Evolutionary conservation across 2,113 vertebrate genomes (phyloP).

Genomic region (Calyptomena viridis): DNA sequence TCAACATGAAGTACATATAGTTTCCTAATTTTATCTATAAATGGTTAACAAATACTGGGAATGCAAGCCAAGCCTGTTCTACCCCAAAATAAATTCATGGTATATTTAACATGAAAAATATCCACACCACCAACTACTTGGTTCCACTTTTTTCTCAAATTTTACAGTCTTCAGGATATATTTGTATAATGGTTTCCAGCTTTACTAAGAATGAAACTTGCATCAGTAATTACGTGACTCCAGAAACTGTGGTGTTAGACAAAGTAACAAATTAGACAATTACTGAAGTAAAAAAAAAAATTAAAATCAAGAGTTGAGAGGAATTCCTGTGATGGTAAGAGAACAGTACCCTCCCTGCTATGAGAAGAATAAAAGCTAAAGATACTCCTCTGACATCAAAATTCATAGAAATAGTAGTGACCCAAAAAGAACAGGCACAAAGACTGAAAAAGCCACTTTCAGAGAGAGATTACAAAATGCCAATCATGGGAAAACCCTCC

Average conservation of each 20-base stretch:
- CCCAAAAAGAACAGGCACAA: neutral
- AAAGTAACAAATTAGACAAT: neutral
- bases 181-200: neutral
- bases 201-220: neutral
- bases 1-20: neutral
- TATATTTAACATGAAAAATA: neutral
- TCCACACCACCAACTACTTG: neutral
- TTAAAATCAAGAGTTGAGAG: neutral
- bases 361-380: neutral
- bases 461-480: neutral
- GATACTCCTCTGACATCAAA: neutral
- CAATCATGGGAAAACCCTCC: slow-evolving; percentile 31
- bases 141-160: neutral
- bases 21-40: neutral
- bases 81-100: neutral
- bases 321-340: neutral
- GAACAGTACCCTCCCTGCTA: neutral
- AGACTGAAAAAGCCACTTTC: neutral
- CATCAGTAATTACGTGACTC: neutral
- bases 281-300: neutral
- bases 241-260: neutral
- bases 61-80: neutral
- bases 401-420: neutral
- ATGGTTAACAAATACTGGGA: neutral
- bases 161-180: neutral